Base-by-base conservation (phyloP, 2,797 vertebrate genomes). In the Epinephelus coioides region DNA sequence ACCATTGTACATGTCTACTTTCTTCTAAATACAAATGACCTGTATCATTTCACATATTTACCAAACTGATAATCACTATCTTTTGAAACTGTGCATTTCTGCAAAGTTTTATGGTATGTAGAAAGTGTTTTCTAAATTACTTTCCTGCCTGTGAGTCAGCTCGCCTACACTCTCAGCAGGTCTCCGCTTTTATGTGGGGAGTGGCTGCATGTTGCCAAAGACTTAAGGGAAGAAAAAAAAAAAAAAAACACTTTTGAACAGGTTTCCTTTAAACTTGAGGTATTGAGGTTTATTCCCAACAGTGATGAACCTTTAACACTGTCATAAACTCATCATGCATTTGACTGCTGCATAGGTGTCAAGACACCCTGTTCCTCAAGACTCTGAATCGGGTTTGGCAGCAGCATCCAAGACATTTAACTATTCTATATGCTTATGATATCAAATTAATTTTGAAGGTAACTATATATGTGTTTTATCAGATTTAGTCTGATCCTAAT, bases 81-180 rank as follows among this genome's bases (percentile, higher is more conserved):
- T 17, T 19, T 34, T 2, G 1, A 27, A 75, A 21, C 40, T 69
- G 40, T 60, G 18, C 27, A 44, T 63, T 70, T 61, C 61, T 62
- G 30, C 69, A 0, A 57, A 47, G 65, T 74, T 62, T 71, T 25
- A 51, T 38, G 64, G 11, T 43, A 38, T 47, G 18, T n/a, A n/a
- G 9, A 64, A 23, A 65, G 25, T 56, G 34, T 73, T 68, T 62
- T 65, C 34, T 67, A 54, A 59, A 17, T 60, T 2, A 72, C 17
- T 56, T 72, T 25, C 54, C 25, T 44, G 14, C 19, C 44, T 44
- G n/a, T 72, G 75, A 69, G 49, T 73, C 73, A 76, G 79, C 53
- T 44, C 34, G 13, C 73, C 69, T 27, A 73, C 76, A 8, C 69
- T 47, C 64, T 69, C 69, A 79, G 76, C 72, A 76, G 68, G 76